These are phyloP conservation scores for Microcebus ravelobensis DNA, from an alignment of 2,113 vertebrate genomes.

Conservation along the genomic window DNA sequence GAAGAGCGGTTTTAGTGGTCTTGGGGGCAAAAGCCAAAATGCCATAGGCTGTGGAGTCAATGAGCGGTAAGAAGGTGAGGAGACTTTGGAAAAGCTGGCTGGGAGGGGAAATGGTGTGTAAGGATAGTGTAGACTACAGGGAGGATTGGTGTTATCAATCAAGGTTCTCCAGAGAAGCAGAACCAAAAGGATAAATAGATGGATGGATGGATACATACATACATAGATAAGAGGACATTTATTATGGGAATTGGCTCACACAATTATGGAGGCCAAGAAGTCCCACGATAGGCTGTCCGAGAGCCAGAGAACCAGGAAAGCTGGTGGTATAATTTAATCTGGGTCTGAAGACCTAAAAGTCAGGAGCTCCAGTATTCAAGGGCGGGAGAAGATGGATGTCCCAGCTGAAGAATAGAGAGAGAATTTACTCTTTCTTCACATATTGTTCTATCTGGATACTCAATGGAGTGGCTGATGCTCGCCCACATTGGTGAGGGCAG, in stretches of 20 bases:
- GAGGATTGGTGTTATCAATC: not conserved
- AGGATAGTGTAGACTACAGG: too few species aligned
- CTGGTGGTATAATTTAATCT: not conserved
- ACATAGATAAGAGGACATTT: not conserved
- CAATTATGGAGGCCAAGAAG: not conserved
- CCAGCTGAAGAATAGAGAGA: not conserved
- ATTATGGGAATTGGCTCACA: not conserved
- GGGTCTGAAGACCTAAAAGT: not conserved
- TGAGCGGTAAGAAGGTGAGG: not conserved
- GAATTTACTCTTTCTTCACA: not conserved
- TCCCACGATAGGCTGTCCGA: not conserved
- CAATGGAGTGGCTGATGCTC: not conserved
- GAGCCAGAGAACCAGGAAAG: not conserved
- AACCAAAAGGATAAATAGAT: not conserved
- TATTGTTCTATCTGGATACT: not conserved
- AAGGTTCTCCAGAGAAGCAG: not conserved
- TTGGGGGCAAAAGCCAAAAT: not conserved
- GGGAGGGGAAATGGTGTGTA: not conserved
- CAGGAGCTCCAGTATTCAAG: not conserved
- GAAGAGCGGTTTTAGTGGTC: not conserved
- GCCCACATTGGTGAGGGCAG: not conserved
- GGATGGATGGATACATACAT: too few species aligned
- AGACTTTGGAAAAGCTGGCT: not conserved
- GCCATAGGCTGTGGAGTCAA: not conserved
- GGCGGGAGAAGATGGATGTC: not conserved